phyloP scores from a whole-genome alignment of 1,140 invertebrate genomes.

The Tetraneura akinire region DNA sequence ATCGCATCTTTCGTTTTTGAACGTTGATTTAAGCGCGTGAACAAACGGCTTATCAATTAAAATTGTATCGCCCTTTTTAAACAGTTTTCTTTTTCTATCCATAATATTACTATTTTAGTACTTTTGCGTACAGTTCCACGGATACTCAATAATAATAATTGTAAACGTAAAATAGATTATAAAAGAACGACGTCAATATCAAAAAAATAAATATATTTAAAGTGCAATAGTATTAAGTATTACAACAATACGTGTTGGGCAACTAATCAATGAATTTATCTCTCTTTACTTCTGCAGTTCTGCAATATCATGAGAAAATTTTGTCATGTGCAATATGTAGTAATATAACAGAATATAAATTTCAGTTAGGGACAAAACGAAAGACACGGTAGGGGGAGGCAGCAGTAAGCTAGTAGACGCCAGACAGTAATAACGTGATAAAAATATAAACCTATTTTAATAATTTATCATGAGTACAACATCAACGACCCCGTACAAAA shows the following conservation, averaged over 20 bases:
- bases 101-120: background rate
- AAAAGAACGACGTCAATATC: background rate
- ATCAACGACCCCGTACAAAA: slow-evolving; percentile 13
- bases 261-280: background rate
- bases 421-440: no score
- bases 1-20: slow-evolving; percentile 65
- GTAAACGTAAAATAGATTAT: background rate
- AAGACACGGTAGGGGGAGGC: background rate
- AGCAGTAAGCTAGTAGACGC: no score
- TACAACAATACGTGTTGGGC: background rate
- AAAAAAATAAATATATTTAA: background rate
- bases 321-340: no score
- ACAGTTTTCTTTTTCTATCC: slow-evolving; percentile 30
- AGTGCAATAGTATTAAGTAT: background rate
- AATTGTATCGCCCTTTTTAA: slow-evolving; percentile 50
- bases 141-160: background rate
- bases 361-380: no score
- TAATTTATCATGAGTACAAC: no score
- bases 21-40: slow-evolving; percentile 64
- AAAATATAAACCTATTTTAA: no score
- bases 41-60: slow-evolving; percentile 64
- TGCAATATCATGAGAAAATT: no score
- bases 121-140: background rate
- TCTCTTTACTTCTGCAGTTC: no score
- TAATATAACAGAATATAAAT: background rate